These are phyloP conservation scores for Pseudoips prasinana DNA, from an alignment of 2,888 invertebrate species.

Conservation along the genomic window DNA sequence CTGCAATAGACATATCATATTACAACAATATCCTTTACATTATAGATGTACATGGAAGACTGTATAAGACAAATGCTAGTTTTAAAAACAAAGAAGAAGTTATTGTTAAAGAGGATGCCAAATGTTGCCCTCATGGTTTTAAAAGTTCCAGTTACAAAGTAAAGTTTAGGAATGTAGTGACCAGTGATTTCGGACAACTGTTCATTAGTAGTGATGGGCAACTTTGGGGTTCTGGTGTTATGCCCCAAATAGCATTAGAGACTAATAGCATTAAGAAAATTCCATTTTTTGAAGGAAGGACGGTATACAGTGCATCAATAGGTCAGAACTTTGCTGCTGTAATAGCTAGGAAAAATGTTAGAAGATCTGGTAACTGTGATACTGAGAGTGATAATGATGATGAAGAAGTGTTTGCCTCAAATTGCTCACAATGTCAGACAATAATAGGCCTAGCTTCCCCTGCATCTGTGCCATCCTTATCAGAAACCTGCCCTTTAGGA, in stretches of 20 bases:
- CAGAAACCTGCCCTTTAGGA: constrained; percentile 85
- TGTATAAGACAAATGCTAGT: constrained; percentile 80
- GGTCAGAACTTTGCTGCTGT: constrained; percentile 90
- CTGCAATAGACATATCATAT: constrained; percentile 84
- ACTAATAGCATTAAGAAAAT: constrained; percentile 83
- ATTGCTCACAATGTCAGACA: constrained; percentile 84
- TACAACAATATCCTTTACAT: constrained; percentile 82
- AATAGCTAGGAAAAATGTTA: constrained; percentile 84
- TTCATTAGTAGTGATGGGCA: constrained; percentile 86
- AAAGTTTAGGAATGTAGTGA: constrained; percentile 83
- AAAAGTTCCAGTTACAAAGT: constrained; percentile 83
- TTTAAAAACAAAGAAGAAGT: constrained; percentile 83
- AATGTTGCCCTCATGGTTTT: constrained; percentile 85
- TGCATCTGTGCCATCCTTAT: constrained; percentile 82
- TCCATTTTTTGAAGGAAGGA: constrained; percentile 85
- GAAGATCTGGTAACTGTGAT: constrained; percentile 75
- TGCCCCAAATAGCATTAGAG: constrained; percentile 85
- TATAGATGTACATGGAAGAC: constrained; percentile 83
- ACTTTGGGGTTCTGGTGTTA: constrained; percentile 86
- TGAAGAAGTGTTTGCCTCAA: constrained; percentile 84
- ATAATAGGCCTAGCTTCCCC: constrained; percentile 81
- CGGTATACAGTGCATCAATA: constrained; percentile 86
- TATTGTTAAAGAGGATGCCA: constrained; percentile 83
- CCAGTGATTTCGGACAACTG: constrained; percentile 83
- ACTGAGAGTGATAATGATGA: constrained; percentile 83